A percentile compares a stretch with the other conserved stretches of the same genome.
Conservation (phyloP, 1,140 invertebrate species). For the Aphidius ervi region DNA sequence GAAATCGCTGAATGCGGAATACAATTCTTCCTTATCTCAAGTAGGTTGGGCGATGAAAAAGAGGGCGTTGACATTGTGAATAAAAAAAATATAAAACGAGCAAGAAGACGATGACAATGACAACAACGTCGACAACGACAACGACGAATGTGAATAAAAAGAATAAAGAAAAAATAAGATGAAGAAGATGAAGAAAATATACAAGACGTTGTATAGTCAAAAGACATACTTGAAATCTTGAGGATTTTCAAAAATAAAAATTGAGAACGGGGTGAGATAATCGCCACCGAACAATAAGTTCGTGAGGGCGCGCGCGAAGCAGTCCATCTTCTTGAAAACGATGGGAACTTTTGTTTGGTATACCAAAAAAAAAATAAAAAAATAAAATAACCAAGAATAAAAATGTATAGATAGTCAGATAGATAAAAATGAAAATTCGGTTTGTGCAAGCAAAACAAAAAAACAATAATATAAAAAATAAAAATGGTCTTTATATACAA, state of each 20-base stretch:
- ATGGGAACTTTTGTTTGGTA: too few relatives aligned
- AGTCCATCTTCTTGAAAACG: slow-evolving; percentile 13
- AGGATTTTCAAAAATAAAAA: slow-evolving; percentile 3
- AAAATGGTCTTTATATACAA: slow-evolving; percentile 7
- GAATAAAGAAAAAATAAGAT: background rate
- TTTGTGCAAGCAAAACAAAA: background rate
- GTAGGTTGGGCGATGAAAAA: slow-evolving; percentile 6
- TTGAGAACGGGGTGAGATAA: slow-evolving; percentile 25
- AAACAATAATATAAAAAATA: slow-evolving; percentile 22
- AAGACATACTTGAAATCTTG: slow-evolving; percentile 5
- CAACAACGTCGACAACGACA: slow-evolving; percentile 2
- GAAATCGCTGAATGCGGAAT: slow-evolving; percentile 25
- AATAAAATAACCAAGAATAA: background rate
- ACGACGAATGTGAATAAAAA: background rate
- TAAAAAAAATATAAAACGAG: background rate
- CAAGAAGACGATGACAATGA: background rate
- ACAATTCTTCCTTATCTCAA: slow-evolving; percentile 24
- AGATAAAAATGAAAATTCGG: slow-evolving; percentile 3
- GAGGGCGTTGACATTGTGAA: slow-evolving; percentile 3
- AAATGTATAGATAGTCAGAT: too few relatives aligned
- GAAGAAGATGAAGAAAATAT: background rate
- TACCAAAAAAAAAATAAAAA: background rate
- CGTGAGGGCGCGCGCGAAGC: background rate
- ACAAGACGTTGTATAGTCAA: background rate
- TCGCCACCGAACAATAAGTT: slow-evolving; percentile 27